A percentile compares a stretch with the other conserved stretches of the same genome.
phyloP scores from a whole-genome alignment of 2,113 vertebrate genomes.

The Bos javanicus region DNA sequence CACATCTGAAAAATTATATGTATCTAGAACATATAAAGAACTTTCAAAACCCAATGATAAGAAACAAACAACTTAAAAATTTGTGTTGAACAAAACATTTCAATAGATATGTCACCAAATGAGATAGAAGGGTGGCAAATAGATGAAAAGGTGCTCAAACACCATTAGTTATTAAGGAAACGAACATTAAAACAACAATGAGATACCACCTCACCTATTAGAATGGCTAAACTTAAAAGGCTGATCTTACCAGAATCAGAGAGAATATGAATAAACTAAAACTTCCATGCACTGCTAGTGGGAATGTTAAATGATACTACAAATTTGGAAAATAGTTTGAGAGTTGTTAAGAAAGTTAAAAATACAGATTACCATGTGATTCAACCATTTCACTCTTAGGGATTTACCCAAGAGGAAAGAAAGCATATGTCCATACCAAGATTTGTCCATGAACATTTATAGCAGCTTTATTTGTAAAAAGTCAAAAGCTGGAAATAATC shows the following conservation, averaged over 20 bases:
- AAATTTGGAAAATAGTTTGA: not conserved
- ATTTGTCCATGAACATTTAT: not conserved
- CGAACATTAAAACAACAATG: not conserved
- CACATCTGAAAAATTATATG: not conserved
- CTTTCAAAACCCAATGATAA: not conserved
- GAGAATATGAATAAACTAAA: not conserved
- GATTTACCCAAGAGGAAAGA: not conserved
- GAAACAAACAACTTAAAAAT: not conserved
- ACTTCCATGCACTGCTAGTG: not conserved
- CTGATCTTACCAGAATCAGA: not conserved
- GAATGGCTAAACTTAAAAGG: not conserved
- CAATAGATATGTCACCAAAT: not conserved
- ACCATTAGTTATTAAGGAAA: not conserved
- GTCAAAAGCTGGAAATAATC: not conserved
- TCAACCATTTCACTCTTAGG: not conserved
- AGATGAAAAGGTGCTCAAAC: not conserved
- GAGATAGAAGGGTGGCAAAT: not conserved
- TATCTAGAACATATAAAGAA: not conserved
- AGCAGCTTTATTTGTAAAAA: not conserved
- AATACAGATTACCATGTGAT: not conserved
- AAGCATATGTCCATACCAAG: not conserved
- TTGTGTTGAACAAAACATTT: not conserved
- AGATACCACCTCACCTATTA: not conserved
- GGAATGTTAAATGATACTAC: not conserved
- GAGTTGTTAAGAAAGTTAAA: not conserved